A percentile compares a stretch with the other conserved stretches of the same genome.
These are phyloP conservation scores for Perizoma affinitatum DNA, from an alignment of 2,888 invertebrate species.

Conservation along the genomic window DNA sequence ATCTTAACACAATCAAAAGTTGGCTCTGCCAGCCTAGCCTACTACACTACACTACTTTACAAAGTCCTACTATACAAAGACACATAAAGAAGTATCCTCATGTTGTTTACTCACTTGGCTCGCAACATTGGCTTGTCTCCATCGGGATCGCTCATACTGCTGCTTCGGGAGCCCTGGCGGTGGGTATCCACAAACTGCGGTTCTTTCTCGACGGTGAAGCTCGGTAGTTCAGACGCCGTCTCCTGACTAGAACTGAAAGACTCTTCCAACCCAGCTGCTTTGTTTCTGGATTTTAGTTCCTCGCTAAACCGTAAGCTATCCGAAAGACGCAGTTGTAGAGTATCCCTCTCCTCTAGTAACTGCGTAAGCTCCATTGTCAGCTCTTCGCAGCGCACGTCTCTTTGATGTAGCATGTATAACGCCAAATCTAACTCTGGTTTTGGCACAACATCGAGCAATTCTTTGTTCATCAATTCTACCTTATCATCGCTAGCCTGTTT, in stretches of 20 bases:
- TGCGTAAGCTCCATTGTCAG: slow-evolving; percentile 92
- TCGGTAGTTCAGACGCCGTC: slow-evolving; percentile 59
- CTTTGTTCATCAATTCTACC: slow-evolving; percentile 48
- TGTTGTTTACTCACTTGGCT: slow-evolving; percentile 59
- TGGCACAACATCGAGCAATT: slow-evolving; percentile 69
- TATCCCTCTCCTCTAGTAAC: slow-evolving; percentile 93
- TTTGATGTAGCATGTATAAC: slow-evolving; percentile 92
- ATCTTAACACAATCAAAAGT: too few species aligned
- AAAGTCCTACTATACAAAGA: too few species aligned
- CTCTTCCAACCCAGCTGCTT: slow-evolving; percentile 55
- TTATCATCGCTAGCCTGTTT: slow-evolving; percentile 59
- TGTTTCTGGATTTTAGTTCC: slow-evolving; percentile 64
- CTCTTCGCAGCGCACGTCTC: slow-evolving; percentile 94
- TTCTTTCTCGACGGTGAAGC: slow-evolving; percentile 60
- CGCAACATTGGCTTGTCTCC: slow-evolving; percentile 74
- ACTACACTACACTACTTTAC: too few species aligned
- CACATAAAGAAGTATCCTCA: too few species aligned
- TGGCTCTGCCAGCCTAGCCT: too few species aligned
- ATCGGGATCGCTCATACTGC: slow-evolving; percentile 72
- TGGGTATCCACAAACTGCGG: slow-evolving; percentile 67
- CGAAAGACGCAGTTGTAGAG: slow-evolving; percentile 91
- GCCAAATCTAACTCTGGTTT: slow-evolving; percentile 91
- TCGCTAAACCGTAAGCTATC: slow-evolving; percentile 91
- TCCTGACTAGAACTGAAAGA: slow-evolving; percentile 59
- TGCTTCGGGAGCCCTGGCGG: slow-evolving; percentile 68